Evolutionary conservation across 2,888 invertebrate species (phyloP).

Genomic region (Sesamia inferens): DNA sequence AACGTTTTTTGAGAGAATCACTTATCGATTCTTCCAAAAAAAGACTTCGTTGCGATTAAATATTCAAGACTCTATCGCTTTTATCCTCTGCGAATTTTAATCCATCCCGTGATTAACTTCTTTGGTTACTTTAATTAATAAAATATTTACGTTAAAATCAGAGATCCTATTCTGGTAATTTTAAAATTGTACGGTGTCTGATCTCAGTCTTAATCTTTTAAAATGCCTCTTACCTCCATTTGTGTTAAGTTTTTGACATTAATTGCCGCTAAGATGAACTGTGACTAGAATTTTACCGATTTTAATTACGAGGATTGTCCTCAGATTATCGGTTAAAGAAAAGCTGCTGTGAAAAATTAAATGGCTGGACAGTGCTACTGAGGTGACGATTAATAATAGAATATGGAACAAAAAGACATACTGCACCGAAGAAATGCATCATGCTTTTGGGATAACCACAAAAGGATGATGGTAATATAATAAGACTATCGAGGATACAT

Average conservation of each 20-base stretch:
- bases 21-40: neutral
- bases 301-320: no score
- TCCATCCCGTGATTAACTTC: neutral
- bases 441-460: no score
- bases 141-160: neutral
- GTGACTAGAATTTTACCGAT: no score
- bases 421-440: neutral
- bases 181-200: no score
- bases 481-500: no score
- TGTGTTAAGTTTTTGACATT: no score
- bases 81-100: constrained; percentile 1
- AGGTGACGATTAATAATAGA: neutral
- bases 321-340: neutral
- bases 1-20: neutral
- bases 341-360: neutral
- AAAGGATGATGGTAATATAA: no score
- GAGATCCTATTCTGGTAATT: no score
- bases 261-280: no score
- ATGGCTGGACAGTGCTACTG: neutral
- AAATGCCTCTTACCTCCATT: no score
- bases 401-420: neutral
- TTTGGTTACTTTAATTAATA: neutral
- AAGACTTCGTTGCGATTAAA: neutral
- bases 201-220: no score
- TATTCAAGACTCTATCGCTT: constrained; percentile 11